Base-by-base conservation (phyloP, 2,797 vertebrate species). In the Petrocephalus schoutedeni region DNA sequence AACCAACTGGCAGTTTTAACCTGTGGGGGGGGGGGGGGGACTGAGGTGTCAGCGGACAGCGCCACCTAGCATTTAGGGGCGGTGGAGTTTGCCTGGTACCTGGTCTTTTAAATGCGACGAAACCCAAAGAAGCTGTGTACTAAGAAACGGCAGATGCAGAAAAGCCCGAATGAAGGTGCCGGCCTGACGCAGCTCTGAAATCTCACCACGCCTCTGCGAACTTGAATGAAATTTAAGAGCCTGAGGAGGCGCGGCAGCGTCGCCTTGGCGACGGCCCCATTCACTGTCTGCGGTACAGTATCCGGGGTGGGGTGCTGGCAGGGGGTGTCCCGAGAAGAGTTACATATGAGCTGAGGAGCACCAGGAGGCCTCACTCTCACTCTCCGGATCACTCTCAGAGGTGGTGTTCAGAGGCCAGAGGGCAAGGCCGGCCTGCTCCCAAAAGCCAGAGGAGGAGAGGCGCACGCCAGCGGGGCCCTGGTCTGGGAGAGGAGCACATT, bases 321-420 rank as follows among this genome's bases (percentile, higher is more conserved):
- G 93, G 91, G 91, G 71, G 92, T 94, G 95, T 95, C 93, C 92
- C 95, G 94, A 96, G 91, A 96, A 95, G 51, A 95, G 92, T 32
- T 49, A 54, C 19, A 53, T 84, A 54, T 16, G 28, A 28, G n/a
- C 23, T 83, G 41, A 67, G 23, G 61, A 67, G 61, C 9, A 54
- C 53, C 9, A 54, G 53, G 53, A 54, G 1, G 2, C 9, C 53
- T 54, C 53, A 10, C 2, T 12, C 53, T 54, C n/a, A n/a, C n/a
- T n/a, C n/a, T n/a, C n/a, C n/a, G 53, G 53, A 54, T 10, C 53
- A 21, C 23, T n/a, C 58, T 59, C n/a, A 59, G 5, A 23, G 59
- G 59, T 10, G 59, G 59, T 28, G 23, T 23, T 71, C 64, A 16
- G 12, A 71, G 67, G 67, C 67, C 67, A 36, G 64, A 32, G 64